Evolutionary conservation across 2,113 vertebrate genomes (phyloP).

Genomic region (Myrmophylax atrothorax): DNA sequence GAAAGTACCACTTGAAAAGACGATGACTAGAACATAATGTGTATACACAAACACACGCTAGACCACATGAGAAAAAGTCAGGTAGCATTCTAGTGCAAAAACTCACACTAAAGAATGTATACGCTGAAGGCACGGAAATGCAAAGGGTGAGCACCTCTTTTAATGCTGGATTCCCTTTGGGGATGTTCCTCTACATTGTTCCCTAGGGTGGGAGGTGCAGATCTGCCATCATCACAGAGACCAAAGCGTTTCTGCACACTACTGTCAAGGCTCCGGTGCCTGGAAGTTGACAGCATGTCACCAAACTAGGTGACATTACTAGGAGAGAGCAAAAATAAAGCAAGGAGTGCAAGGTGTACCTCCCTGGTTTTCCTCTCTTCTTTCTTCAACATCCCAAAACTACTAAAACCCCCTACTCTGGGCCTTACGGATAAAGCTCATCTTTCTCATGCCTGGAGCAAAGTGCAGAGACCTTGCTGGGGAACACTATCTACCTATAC

Average conservation of each 20-base stretch:
- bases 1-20: conserved; percentile 11
- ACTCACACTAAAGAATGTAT: background rate
- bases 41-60: background rate
- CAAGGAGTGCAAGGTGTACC: background rate
- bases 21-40: background rate
- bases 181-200: background rate
- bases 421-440: background rate
- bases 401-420: background rate
- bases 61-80: conserved; percentile 27
- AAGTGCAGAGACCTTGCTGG: background rate
- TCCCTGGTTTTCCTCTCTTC: background rate
- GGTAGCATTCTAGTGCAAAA: background rate
- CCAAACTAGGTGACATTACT: background rate
- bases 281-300: background rate
- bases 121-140: conserved; percentile 5
- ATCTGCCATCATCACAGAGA: background rate
- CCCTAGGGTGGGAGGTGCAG: background rate
- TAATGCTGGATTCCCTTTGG: background rate
- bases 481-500: background rate
- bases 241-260: background rate
- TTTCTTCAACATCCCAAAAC: background rate
- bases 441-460: background rate
- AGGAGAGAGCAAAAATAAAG: background rate
- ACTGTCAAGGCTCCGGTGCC: background rate
- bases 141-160: background rate